These are phyloP conservation scores for Volucella zonaria DNA, from an alignment of 2,888 invertebrate genomes.

Conservation along the genomic window DNA sequence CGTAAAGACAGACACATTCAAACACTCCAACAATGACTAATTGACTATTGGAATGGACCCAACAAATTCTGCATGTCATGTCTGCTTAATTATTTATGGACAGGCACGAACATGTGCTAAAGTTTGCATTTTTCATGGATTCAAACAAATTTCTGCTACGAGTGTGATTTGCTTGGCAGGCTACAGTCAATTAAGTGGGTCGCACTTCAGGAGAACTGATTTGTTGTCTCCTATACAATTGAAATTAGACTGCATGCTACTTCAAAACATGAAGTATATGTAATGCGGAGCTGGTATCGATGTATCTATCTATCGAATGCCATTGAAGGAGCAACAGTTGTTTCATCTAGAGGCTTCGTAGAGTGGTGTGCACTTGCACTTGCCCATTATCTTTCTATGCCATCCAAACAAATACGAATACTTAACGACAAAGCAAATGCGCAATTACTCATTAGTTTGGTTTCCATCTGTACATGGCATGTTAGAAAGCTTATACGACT, in stretches of 20 bases:
- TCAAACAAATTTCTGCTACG: background rate
- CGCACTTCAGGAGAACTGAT: background rate
- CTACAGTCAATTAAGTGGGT: conserved; percentile 32
- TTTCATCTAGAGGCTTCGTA: background rate
- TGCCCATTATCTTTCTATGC: conserved; percentile 26
- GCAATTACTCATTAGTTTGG: conserved; percentile 47
- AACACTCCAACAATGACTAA: background rate
- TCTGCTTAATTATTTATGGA: conserved; percentile 13
- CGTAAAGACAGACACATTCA: background rate
- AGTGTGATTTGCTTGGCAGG: background rate
- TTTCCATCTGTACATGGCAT: conserved; percentile 30
- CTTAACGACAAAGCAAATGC: conserved; percentile 33
- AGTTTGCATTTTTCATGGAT: background rate
- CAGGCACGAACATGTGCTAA: background rate
- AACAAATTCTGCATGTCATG: conserved; percentile 26
- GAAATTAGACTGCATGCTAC: background rate
- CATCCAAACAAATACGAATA: conserved; percentile 5
- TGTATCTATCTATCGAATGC: background rate
- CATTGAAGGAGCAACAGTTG: conserved; percentile 53
- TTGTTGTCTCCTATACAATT: background rate
- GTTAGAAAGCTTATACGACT: conserved; percentile 1
- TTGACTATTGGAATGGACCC: background rate
- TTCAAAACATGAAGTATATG: background rate
- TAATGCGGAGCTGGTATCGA: background rate
- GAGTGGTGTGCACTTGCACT: conserved; percentile 17